Percentiles rank a stretch among this genome's conserved stretches.
These are phyloP conservation scores for Rhombomys opimus DNA, from an alignment of 2,113 vertebrate genomes.

Conservation along the genomic window DNA sequence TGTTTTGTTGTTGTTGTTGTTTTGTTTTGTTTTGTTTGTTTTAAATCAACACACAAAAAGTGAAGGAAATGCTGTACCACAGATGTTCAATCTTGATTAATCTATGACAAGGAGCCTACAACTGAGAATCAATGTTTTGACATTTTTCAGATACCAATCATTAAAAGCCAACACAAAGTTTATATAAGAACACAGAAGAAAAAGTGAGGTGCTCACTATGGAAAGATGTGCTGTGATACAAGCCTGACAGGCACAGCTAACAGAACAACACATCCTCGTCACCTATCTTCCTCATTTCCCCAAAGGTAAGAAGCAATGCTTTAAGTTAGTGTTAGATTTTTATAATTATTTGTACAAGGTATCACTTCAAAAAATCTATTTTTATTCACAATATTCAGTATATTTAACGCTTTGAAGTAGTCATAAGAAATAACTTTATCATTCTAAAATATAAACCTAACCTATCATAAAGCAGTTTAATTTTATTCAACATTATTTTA, in stretches of 20 bases:
- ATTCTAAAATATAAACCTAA: constrained; percentile 37
- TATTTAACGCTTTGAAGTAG: constrained; percentile 52
- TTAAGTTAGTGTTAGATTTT: neutral
- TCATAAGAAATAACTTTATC: constrained; percentile 22
- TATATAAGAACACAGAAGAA: constrained; percentile 77
- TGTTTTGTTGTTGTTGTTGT: neutral
- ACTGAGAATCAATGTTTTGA: constrained; percentile 92
- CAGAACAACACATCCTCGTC: constrained; percentile 26
- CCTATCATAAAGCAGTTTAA: neutral
- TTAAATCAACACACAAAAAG: constrained; percentile 81
- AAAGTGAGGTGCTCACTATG: constrained; percentile 83
- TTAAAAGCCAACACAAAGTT: constrained; percentile 89
- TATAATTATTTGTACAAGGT: neutral
- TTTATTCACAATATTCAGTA: neutral
- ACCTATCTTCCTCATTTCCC: neutral
- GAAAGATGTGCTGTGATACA: constrained; percentile 71
- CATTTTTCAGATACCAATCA: constrained; percentile 89
- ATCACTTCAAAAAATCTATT: constrained; percentile 12
- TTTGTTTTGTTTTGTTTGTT: neutral
- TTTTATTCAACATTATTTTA: constrained; percentile 47
- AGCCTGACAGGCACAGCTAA: constrained; percentile 58
- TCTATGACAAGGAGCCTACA: constrained; percentile 83
- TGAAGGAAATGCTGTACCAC: constrained; percentile 78
- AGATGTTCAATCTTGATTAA: constrained; percentile 79
- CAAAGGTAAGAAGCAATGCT: constrained; percentile 18